A percentile compares a stretch with the other conserved stretches of the same genome.
Conservation (phyloP, 2,113 vertebrate species). For the Melanocharis versteri region DNA sequence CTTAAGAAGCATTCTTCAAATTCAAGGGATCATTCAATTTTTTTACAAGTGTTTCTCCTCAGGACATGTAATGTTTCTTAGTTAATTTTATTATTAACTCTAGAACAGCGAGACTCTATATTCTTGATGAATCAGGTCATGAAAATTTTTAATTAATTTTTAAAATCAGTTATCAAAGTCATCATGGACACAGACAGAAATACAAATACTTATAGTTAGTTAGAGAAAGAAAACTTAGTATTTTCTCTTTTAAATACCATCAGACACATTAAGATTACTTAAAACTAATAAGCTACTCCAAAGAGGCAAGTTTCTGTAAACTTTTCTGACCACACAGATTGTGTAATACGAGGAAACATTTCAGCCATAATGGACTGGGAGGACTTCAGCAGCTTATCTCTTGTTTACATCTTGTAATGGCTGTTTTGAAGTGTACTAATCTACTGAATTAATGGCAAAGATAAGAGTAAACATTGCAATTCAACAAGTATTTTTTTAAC, state of each 20-base stretch:
- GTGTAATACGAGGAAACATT: neutral
- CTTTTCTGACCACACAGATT: neutral
- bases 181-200: neutral
- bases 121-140: fast-evolving
- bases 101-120: neutral
- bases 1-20: neutral
- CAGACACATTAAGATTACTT: neutral
- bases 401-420: neutral
- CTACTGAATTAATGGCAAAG: neutral
- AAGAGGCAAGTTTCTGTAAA: neutral
- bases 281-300: neutral
- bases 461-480: neutral
- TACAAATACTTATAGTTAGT: neutral
- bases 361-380: neutral
- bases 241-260: neutral
- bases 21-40: neutral
- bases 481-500: neutral
- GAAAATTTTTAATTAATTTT: neutral
- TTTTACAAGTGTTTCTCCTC: neutral
- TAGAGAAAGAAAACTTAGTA: neutral
- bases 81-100: neutral
- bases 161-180: neutral
- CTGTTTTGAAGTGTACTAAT: neutral
- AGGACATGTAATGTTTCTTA: neutral
- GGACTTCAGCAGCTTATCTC: neutral